These are phyloP conservation scores for Nineta flava DNA, from an alignment of 2,888 invertebrate species.

Conservation along the genomic window DNA sequence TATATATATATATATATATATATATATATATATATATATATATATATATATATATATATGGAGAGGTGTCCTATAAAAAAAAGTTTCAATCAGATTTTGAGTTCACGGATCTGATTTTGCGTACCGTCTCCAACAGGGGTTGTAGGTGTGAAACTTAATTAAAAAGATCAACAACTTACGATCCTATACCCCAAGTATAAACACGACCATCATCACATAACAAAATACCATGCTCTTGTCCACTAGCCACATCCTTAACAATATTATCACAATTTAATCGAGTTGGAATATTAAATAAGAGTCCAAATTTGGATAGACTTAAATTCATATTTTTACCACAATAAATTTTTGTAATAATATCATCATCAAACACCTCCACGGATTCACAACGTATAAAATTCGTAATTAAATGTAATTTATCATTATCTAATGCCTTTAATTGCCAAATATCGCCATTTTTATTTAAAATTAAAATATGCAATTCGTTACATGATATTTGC, in stretches of 20 bases:
- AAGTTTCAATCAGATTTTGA: too few species aligned
- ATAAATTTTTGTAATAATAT: slow-evolving; percentile 27
- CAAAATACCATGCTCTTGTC: slow-evolving; percentile 65
- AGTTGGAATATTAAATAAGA: slow-evolving; percentile 44
- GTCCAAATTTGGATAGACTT: slow-evolving; percentile 30
- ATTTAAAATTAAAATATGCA: slow-evolving; percentile 17
- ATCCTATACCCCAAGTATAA: slow-evolving; percentile 71
- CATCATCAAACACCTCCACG: slow-evolving; percentile 11
- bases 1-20: too few species aligned
- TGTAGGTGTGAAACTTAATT: too few species aligned
- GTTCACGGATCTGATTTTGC: too few species aligned
- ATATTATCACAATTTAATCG: slow-evolving; percentile 37
- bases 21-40: too few species aligned
- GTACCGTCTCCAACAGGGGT: too few species aligned
- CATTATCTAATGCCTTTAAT: slow-evolving; percentile 9
- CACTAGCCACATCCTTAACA: slow-evolving; percentile 52
- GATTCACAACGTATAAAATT: slow-evolving; percentile 14
- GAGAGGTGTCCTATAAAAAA: too few species aligned
- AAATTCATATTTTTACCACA: slow-evolving; percentile 31
- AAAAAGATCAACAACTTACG: slow-evolving; percentile 47
- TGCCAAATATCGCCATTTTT: slow-evolving; percentile 13
- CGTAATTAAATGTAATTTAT: slow-evolving; percentile 14
- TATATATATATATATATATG: too few species aligned
- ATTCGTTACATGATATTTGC: slow-evolving; percentile 17
- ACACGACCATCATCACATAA: slow-evolving; percentile 54